Conservation (phyloP, 2,888 invertebrate genomes). For the Lingula anatina region DNA sequence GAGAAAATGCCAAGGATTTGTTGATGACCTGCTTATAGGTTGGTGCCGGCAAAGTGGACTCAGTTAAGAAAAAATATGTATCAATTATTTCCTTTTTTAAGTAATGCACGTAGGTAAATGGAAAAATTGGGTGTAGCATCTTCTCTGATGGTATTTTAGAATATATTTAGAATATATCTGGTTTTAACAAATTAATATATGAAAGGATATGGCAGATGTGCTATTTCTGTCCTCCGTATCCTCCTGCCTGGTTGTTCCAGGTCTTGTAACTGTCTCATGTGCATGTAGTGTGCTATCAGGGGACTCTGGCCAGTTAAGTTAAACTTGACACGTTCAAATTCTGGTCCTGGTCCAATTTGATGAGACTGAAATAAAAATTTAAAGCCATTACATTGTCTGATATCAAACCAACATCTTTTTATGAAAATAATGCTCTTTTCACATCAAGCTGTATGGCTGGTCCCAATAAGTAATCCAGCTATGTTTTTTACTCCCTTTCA, state of each 20-base stretch:
- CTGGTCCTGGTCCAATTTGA: constrained; percentile 42
- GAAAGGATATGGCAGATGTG: constrained; percentile 37
- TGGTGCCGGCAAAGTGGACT: constrained; percentile 22
- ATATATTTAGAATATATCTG: not conserved
- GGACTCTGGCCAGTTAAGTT: constrained; percentile 47
- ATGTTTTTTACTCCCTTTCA: too few relatives aligned
- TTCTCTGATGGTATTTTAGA: too few relatives aligned
- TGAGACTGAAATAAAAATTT: constrained; percentile 31
- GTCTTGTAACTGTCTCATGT: constrained; percentile 34
- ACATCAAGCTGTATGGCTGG: too few relatives aligned
- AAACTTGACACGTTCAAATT: constrained; percentile 42
- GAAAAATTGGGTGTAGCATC: too few relatives aligned
- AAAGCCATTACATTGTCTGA: too few relatives aligned
- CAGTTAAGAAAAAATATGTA: constrained; percentile 15
- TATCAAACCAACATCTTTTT: too few relatives aligned
- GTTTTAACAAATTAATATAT: not conserved
- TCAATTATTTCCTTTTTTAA: too few relatives aligned
- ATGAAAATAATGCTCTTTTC: too few relatives aligned
- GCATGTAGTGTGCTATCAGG: constrained; percentile 45
- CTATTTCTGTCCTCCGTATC: constrained; percentile 39
- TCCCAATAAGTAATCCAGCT: too few relatives aligned
- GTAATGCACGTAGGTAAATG: too few relatives aligned
- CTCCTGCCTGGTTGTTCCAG: constrained; percentile 31
- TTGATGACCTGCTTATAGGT: constrained; percentile 37
- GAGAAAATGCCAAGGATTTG: constrained; percentile 26